phyloP scores from a whole-genome alignment of 2,888 invertebrate species.

The Tipula vernalis region DNA sequence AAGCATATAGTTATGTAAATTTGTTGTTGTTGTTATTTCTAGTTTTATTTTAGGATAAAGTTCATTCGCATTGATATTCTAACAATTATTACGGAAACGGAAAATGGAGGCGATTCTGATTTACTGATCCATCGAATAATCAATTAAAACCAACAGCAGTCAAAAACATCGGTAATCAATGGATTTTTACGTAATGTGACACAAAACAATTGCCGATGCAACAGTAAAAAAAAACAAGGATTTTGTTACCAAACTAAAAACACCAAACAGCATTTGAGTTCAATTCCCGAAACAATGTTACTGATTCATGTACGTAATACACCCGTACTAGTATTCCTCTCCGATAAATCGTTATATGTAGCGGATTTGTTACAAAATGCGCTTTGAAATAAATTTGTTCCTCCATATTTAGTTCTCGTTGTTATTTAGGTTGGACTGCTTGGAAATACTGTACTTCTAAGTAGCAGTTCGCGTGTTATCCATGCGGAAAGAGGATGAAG shows the following conservation, averaged over 20 bases:
- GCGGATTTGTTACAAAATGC: conserved; percentile 52
- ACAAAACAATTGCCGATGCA: conserved; percentile 58
- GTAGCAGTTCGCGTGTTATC: conserved; percentile 53
- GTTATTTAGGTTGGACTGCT: conserved; percentile 70
- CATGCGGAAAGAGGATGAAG: no score
- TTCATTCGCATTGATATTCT: no score
- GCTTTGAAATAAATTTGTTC: conserved; percentile 50
- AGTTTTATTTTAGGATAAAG: no score
- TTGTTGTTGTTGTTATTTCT: no score
- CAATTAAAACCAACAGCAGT: conserved; percentile 30
- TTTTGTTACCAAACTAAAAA: conserved; percentile 45
- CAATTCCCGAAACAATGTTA: neutral
- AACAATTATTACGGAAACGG: conserved; percentile 32
- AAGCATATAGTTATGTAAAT: no score
- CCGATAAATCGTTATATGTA: conserved; percentile 61
- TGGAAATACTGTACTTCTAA: conserved; percentile 62
- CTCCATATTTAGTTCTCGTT: conserved; percentile 64
- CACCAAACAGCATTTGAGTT: conserved; percentile 38
- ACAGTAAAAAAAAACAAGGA: conserved; percentile 54
- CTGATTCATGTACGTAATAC: conserved; percentile 27
- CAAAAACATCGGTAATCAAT: conserved; percentile 58
- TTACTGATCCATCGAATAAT: conserved; percentile 26
- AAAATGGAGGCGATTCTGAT: conserved; percentile 30
- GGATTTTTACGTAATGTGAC: conserved; percentile 67
- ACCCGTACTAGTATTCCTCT: conserved; percentile 59